A percentile compares a stretch with the other conserved stretches of the same genome.
These are phyloP conservation scores for Pristis pectinata DNA, from an alignment of 2,797 vertebrate genomes.

Conservation along the genomic window DNA sequence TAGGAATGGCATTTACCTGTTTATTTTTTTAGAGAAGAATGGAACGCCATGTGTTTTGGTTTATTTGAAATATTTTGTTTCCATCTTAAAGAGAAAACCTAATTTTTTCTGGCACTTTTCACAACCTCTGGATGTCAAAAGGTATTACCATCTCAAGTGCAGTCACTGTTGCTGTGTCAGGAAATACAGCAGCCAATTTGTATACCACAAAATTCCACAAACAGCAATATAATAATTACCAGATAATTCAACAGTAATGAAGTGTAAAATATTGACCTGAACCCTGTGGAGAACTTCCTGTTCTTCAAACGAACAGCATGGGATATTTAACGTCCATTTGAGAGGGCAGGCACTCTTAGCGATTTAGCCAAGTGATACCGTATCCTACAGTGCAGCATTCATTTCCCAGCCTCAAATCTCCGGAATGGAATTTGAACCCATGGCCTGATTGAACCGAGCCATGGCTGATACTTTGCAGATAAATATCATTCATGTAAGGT, in stretches of 20 bases:
- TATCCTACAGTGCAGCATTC: background rate
- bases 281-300: background rate
- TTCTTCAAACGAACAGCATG: background rate
- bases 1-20: background rate
- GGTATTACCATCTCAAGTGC: background rate
- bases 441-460: background rate
- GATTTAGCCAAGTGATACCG: background rate
- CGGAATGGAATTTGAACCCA: background rate
- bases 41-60: background rate
- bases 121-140: background rate
- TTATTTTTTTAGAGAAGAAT: background rate
- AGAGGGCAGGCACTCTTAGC: background rate
- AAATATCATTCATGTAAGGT: background rate
- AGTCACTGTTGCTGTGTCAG: background rate
- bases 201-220: background rate
- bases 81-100: background rate
- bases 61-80: background rate
- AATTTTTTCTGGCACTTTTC: background rate
- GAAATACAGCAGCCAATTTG: background rate
- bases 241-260: background rate
- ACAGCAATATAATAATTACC: background rate
- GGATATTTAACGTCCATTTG: background rate
- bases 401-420: background rate
- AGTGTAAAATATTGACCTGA: background rate
- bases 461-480: background rate